Conservation (phyloP, 1,140 invertebrate species). For the Ylistrum balloti region DNA sequence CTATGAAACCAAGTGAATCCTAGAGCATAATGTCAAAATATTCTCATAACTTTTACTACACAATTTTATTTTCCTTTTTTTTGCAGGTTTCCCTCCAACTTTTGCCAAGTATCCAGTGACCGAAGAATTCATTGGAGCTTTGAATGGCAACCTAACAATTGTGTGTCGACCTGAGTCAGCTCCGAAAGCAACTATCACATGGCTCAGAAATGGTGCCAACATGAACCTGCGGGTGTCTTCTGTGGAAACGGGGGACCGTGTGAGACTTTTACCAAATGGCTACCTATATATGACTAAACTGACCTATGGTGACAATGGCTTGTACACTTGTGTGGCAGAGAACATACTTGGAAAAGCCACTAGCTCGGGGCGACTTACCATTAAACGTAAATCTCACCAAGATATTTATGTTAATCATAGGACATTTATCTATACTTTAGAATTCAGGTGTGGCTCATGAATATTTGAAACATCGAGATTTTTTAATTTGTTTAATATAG, state of each 20-base stretch:
- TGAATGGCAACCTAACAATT: constrained; percentile 95
- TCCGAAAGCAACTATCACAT: constrained; percentile 89
- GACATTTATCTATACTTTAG: not conserved
- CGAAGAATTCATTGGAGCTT: constrained; percentile 93
- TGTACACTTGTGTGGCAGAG: constrained; percentile 74
- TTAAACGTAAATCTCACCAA: not conserved
- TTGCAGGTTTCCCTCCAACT: constrained; percentile 90
- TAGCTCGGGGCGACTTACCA: constrained; percentile 29
- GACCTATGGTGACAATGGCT: constrained; percentile 65
- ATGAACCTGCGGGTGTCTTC: constrained; percentile 64
- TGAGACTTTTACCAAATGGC: constrained; percentile 70
- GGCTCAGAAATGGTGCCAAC: constrained; percentile 94
- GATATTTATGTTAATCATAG: not conserved
- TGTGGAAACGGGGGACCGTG: constrained; percentile 49
- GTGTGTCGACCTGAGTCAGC: constrained; percentile 97
- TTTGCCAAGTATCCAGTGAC: constrained; percentile 95
- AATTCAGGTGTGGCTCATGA: too few relatives aligned
- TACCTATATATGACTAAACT: constrained; percentile 68
- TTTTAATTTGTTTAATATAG: too few relatives aligned
- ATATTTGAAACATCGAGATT: too few relatives aligned
- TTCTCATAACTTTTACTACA: too few relatives aligned
- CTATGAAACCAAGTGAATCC: too few relatives aligned
- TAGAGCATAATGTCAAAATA: too few relatives aligned
- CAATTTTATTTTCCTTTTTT: not conserved
- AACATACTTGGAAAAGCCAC: constrained; percentile 61